These are phyloP conservation scores for Lymantria monacha DNA, from an alignment of 2,888 invertebrate species.

Conservation along the genomic window DNA sequence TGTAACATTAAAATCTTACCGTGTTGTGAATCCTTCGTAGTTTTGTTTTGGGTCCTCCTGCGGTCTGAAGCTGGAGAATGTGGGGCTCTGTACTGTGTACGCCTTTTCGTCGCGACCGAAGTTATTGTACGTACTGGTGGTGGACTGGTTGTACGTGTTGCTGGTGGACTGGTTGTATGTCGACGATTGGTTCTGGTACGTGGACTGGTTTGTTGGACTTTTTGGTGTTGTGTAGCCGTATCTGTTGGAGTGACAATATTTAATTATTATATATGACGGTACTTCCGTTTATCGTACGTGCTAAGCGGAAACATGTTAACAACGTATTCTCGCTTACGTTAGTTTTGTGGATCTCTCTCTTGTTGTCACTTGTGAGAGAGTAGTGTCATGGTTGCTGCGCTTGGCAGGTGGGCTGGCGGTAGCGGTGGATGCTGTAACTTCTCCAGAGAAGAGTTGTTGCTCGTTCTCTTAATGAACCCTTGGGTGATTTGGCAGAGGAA, in stretches of 20 bases:
- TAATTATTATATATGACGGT: background rate
- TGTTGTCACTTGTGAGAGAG: too few species aligned
- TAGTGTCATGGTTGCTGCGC: too few species aligned
- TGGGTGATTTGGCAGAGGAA: too few species aligned
- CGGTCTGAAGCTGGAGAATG: slow-evolving; percentile 71
- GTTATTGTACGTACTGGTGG: slow-evolving; percentile 29
- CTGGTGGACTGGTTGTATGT: slow-evolving; percentile 19
- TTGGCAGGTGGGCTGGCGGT: too few species aligned
- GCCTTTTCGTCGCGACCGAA: slow-evolving; percentile 48
- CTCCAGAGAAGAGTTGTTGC: too few species aligned
- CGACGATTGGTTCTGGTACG: slow-evolving; percentile 12
- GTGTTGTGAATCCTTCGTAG: slow-evolving; percentile 86
- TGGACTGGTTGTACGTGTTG: slow-evolving; percentile 36
- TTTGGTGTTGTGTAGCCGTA: slow-evolving; percentile 27
- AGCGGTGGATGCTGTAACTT: too few species aligned
- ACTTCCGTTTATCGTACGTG: too few species aligned
- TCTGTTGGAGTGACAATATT: background rate
- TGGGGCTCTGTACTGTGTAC: slow-evolving; percentile 60
- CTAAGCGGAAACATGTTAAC: too few species aligned
- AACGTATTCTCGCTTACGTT: too few species aligned
- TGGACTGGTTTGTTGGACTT: slow-evolving; percentile 15
- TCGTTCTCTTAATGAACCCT: too few species aligned
- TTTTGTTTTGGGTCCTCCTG: slow-evolving; percentile 73
- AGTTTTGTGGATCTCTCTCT: too few species aligned
- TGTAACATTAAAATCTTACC: slow-evolving; percentile 66